Evolutionary conservation across 2,797 vertebrate species (phyloP).

Genomic region (Melanotaenia maccullochi): DNA sequence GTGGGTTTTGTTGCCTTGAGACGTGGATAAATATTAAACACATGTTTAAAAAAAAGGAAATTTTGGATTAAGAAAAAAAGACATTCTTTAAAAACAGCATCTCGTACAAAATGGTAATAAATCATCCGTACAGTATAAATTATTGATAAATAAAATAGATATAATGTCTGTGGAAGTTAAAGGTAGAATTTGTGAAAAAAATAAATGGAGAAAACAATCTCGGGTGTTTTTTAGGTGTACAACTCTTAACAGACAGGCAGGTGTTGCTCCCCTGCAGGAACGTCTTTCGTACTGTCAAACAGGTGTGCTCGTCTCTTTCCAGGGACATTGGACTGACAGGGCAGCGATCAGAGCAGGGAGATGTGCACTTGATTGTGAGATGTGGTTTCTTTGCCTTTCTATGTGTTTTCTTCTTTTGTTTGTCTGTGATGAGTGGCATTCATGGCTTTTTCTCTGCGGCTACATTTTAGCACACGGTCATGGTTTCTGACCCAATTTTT

Average conservation of each 20-base stretch:
- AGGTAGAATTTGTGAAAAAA: conserved; percentile 53
- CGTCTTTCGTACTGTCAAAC: conserved; percentile 21
- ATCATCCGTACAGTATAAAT: conserved; percentile 64
- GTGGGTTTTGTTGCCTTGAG: conserved; percentile 46
- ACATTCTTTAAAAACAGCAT: conserved; percentile 43
- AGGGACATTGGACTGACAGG: conserved; percentile 16
- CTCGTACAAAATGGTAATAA: conserved; percentile 53
- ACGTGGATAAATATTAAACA: conserved; percentile 51
- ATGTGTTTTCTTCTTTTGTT: not conserved
- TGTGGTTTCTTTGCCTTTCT: conserved; percentile 18
- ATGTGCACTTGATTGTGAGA: conserved; percentile 20
- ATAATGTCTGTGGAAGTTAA: conserved; percentile 81
- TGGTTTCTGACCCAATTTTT: conserved; percentile 42
- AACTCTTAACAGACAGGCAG: conserved; percentile 19
- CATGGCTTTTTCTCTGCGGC: conserved; percentile 2
- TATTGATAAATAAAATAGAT: conserved; percentile 80
- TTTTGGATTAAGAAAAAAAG: conserved; percentile 44
- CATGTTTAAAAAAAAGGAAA: conserved; percentile 52
- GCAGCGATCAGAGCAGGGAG: conserved; percentile 31
- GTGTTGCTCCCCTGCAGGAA: conserved; percentile 24
- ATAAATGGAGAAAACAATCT: conserved; percentile 28
- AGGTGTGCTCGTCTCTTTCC: conserved; percentile 35
- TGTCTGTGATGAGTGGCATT: conserved; percentile 12
- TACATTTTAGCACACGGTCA: conserved; percentile 21
- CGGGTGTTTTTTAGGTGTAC: conserved; percentile 5